Evolutionary conservation across 2,888 invertebrate genomes (phyloP).

Genomic region (Morpho helenor): DNA sequence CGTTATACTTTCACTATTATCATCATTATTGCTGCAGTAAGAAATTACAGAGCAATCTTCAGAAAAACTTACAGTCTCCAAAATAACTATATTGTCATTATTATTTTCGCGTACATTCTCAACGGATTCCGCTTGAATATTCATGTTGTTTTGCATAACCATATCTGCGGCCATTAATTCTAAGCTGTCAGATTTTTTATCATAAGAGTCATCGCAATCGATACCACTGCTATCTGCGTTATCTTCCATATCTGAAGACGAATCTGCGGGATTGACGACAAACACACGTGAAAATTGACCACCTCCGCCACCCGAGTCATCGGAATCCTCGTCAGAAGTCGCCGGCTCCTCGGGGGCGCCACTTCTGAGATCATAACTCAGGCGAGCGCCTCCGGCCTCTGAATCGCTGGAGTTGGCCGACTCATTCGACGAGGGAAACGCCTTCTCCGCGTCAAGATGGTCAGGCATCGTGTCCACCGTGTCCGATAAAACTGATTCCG

Average conservation of each 20-base stretch:
- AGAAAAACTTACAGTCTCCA: slow-evolving; percentile 60
- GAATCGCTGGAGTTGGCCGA: slow-evolving; percentile 70
- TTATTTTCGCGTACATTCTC: slow-evolving; percentile 42
- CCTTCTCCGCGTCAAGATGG: slow-evolving; percentile 73
- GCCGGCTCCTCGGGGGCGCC: slow-evolving; percentile 69
- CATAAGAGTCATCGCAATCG: slow-evolving; percentile 82
- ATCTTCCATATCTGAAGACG: slow-evolving; percentile 80
- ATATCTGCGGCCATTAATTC: slow-evolving; percentile 57
- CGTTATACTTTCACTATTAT: slow-evolving; percentile 39
- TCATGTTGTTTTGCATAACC: slow-evolving; percentile 46
- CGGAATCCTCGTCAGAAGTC: slow-evolving; percentile 72
- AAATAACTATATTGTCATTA: slow-evolving; percentile 49
- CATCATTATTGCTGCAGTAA: slow-evolving; percentile 46
- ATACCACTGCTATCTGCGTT: slow-evolving; percentile 80
- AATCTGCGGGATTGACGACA: slow-evolving; percentile 82
- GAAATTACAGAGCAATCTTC: slow-evolving; percentile 55
- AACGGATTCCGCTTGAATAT: slow-evolving; percentile 41
- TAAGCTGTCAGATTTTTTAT: slow-evolving; percentile 66
- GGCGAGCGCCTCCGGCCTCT: slow-evolving; percentile 58
- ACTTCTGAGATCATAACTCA: slow-evolving; percentile 68
- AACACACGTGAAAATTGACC: slow-evolving; percentile 82
- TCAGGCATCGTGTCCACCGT: slow-evolving; percentile 62
- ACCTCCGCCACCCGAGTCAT: slow-evolving; percentile 77
- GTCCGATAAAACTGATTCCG: slow-evolving; percentile 48
- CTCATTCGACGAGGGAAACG: slow-evolving; percentile 76